phyloP scores from a whole-genome alignment of 2,797 vertebrate species.

The Megalops cyprinoides region DNA sequence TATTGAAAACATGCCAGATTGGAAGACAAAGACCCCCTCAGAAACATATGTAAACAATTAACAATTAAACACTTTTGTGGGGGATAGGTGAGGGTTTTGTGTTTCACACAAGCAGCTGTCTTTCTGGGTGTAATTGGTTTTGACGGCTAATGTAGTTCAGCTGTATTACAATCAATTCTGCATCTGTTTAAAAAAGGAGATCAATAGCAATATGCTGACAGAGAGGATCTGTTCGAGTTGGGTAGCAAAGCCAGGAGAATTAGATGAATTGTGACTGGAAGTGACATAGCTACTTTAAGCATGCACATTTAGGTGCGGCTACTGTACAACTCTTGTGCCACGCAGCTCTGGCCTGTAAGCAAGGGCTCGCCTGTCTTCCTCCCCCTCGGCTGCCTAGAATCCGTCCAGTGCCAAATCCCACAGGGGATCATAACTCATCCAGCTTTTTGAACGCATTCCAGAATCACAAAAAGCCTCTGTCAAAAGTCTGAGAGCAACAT shows the following conservation, averaged over 20 bases:
- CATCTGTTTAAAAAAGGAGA: not conserved
- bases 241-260: not conserved
- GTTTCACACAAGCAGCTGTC: too few species aligned
- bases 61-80: too few species aligned
- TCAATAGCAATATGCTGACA: too few species aligned
- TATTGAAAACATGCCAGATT: too few species aligned
- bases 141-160: too few species aligned
- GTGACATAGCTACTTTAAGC: conserved; percentile 8
- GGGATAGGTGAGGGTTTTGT: too few species aligned
- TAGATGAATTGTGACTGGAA: conserved; percentile 9
- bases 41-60: too few species aligned
- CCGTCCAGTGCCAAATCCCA: not conserved
- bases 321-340: not conserved
- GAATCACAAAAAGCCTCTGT: conserved; percentile 8
- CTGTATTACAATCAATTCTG: not conserved
- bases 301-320: not conserved
- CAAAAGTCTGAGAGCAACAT: conserved; percentile 16
- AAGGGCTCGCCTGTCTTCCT: not conserved
- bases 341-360: not conserved
- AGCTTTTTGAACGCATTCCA: conserved; percentile 20
- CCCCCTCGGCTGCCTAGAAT: not conserved
- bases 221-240: not conserved
- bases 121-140: too few species aligned
- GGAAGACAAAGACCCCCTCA: too few species aligned
- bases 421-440: conserved; percentile 24